Percentiles rank a stretch among this genome's conserved stretches.
Evolutionary conservation across 23 tunicate species (phyloP).

Genomic region (Botrylloides violaceus): DNA sequence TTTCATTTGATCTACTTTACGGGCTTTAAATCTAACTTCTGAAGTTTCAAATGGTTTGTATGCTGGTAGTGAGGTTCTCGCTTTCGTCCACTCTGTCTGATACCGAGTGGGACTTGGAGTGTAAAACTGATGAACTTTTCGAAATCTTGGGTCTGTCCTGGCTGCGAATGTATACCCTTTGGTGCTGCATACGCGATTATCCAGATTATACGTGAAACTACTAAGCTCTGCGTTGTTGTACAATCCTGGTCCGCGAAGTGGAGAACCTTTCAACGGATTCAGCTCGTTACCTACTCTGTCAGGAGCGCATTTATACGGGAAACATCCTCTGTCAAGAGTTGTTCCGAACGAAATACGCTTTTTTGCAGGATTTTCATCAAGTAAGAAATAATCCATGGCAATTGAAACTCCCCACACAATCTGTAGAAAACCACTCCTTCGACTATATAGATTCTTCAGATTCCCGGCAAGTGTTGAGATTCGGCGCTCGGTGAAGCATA

Average conservation of each 20-base stretch:
- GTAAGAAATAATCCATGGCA: neutral
- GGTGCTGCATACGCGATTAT: slow-evolving; percentile 70
- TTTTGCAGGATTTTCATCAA: slow-evolving; percentile 52
- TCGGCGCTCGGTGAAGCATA: slow-evolving; percentile 3
- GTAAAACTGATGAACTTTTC: slow-evolving; percentile 44
- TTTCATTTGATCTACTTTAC: slow-evolving; percentile 50
- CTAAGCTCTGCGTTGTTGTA: slow-evolving; percentile 80
- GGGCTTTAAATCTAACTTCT: slow-evolving; percentile 49
- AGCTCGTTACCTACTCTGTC: slow-evolving; percentile 79
- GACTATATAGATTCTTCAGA: neutral
- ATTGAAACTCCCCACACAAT: neutral
- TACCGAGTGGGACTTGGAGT: slow-evolving; percentile 71
- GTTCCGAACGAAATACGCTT: slow-evolving; percentile 81
- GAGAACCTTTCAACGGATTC: slow-evolving; percentile 61
- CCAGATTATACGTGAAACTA: slow-evolving; percentile 67
- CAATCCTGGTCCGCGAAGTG: slow-evolving; percentile 80
- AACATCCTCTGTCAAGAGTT: slow-evolving; percentile 64
- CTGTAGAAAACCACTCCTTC: neutral
- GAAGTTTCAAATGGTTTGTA: slow-evolving; percentile 79
- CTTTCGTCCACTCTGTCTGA: slow-evolving; percentile 65
- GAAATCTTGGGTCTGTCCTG: slow-evolving; percentile 74
- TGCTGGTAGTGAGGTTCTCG: slow-evolving; percentile 40
- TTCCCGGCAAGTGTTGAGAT: slow-evolving; percentile 1
- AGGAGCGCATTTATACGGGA: slow-evolving; percentile 73
- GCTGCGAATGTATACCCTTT: slow-evolving; percentile 79